A percentile compares a stretch with the other conserved stretches of the same genome.
Evolutionary conservation across 2,888 invertebrate genomes (phyloP).

Genomic region (Pterobdella sp.): DNA sequence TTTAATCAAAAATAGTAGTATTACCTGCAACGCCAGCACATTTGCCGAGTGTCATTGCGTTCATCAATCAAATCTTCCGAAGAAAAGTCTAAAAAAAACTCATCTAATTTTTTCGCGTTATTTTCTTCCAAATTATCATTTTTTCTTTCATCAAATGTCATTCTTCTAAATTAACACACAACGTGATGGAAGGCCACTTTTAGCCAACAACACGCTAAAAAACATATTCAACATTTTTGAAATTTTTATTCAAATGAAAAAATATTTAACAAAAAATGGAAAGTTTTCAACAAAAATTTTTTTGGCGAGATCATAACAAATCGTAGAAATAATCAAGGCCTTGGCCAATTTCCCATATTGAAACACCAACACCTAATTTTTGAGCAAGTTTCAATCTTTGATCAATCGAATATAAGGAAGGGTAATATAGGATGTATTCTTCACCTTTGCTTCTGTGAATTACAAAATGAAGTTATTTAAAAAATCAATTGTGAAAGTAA

Average conservation of each 20-base stretch:
- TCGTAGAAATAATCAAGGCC: constrained; percentile 91
- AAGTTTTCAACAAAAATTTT: no score
- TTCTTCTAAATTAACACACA: constrained; percentile 5
- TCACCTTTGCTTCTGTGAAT: constrained; percentile 42
- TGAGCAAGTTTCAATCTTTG: constrained; percentile 70
- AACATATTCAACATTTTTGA: no score
- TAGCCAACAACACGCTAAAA: constrained; percentile 1
- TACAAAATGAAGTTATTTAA: no score
- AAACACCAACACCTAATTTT: constrained; percentile 72
- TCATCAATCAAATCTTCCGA: neutral
- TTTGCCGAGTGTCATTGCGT: neutral
- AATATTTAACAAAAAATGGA: no score
- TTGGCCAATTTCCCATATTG: constrained; percentile 94
- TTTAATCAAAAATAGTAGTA: neutral
- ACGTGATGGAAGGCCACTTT: neutral
- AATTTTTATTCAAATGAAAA: no score
- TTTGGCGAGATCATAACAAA: constrained; percentile 29
- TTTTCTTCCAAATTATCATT: neutral
- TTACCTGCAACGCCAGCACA: constrained; percentile 13
- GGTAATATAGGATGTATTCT: constrained; percentile 75
- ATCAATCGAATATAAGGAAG: constrained; percentile 76
- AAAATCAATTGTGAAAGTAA: constrained; percentile 18
- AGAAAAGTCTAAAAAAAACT: constrained; percentile 1
- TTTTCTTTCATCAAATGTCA: neutral
- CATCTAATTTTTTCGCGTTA: no score